Conservation (phyloP, 53 echinoderm and acorn worm species). For the Luidia sarsii region DNA sequence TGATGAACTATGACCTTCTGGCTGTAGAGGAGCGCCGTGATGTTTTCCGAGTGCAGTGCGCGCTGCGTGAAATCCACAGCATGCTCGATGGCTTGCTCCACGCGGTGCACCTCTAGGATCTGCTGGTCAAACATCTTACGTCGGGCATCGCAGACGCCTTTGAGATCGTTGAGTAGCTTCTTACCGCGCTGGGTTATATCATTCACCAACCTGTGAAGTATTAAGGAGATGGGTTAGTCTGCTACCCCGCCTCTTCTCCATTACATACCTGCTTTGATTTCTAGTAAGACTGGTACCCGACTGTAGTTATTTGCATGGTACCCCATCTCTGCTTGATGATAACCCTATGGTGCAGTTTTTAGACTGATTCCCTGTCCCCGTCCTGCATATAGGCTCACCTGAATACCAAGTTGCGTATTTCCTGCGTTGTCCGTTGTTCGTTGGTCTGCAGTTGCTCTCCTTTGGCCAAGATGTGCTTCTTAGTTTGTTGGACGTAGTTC, state of each 20-base stretch:
- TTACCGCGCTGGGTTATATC: conserved; percentile 73
- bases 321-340: too few relatives aligned
- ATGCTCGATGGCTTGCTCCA: conserved; percentile 74
- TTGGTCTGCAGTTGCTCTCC: conserved; percentile 42
- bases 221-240: too few relatives aligned
- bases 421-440: conserved; percentile 46
- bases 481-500: conserved; percentile 53
- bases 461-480: conserved; percentile 51
- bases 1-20: conserved; percentile 73
- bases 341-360: too few relatives aligned
- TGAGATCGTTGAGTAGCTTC: conserved; percentile 60
- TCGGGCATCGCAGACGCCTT: conserved; percentile 66
- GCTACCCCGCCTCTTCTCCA: too few relatives aligned
- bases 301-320: too few relatives aligned
- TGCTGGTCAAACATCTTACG: conserved; percentile 70
- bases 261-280: too few relatives aligned
- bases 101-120: conserved; percentile 66
- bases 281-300: too few relatives aligned
- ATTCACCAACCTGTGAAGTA: conserved; percentile 72
- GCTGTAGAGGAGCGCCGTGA: conserved; percentile 76
- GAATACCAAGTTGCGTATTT: conserved; percentile 58
- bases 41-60: conserved; percentile 63
- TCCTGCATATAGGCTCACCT: too few relatives aligned
- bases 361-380: too few relatives aligned
- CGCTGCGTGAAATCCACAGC: conserved; percentile 71